phyloP scores from a whole-genome alignment of 2,113 vertebrate genomes.

The Ochotona princeps region DNA sequence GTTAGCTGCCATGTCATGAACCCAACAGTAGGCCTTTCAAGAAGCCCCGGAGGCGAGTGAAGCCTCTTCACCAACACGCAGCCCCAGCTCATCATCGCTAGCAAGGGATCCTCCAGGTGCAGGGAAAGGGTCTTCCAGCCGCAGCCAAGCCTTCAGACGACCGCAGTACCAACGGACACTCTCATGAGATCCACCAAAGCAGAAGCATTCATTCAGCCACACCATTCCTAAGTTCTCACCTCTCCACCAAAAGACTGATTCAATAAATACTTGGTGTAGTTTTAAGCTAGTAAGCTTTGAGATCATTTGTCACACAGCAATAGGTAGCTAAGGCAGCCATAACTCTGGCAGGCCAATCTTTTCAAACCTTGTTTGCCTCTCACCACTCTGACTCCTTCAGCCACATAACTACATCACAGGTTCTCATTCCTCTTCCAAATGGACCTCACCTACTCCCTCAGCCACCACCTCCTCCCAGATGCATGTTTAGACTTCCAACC shows the following conservation, averaged over 20 bases:
- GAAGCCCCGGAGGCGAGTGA: not conserved
- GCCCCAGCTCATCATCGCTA: not conserved
- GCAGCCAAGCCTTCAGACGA: not conserved
- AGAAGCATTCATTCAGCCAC: not conserved
- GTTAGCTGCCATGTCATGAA: not conserved
- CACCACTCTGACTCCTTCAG: not conserved
- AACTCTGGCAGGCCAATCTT: not conserved
- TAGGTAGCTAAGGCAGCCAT: not conserved
- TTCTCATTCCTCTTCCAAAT: not conserved
- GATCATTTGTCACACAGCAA: not conserved
- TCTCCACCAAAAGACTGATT: not conserved
- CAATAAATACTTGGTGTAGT: not conserved
- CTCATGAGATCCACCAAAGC: not conserved
- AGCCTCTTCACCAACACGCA: not conserved
- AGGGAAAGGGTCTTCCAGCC: not conserved
- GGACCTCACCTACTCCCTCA: not conserved
- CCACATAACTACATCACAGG: not conserved
- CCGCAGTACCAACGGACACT: not conserved
- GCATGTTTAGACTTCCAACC: not conserved
- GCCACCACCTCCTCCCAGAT: not conserved
- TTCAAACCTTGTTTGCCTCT: not conserved
- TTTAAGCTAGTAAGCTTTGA: slow-evolving; percentile 14
- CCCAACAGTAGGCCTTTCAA: not conserved
- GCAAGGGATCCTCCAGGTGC: not conserved
- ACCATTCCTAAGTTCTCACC: not conserved